Percentiles rank a stretch among this genome's conserved stretches.
phyloP scores from a whole-genome alignment of 1,140 invertebrate genomes.

The Aphaenogaster floridana region DNA sequence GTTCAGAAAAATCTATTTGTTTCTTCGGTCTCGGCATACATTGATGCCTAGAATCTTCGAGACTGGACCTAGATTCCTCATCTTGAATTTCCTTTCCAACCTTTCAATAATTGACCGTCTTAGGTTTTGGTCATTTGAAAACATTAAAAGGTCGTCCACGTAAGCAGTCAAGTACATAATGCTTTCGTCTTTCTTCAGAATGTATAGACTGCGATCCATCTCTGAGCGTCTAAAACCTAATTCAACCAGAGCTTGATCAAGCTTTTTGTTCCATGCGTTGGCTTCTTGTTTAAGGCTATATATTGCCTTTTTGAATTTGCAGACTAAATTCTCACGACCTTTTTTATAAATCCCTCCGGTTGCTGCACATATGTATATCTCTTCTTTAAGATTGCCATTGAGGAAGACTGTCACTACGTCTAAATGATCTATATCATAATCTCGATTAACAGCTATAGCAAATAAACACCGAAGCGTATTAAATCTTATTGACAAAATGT shows the following conservation, averaged over 20 bases:
- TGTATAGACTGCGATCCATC: slow-evolving; percentile 76
- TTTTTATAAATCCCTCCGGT: slow-evolving; percentile 75
- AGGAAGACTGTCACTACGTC: slow-evolving; percentile 83
- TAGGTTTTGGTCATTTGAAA: not conserved
- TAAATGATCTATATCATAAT: slow-evolving; percentile 74
- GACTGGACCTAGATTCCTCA: slow-evolving; percentile 71
- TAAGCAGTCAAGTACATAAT: not conserved
- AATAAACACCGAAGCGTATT: slow-evolving; percentile 72
- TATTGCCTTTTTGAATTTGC: slow-evolving; percentile 78
- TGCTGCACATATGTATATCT: slow-evolving; percentile 78
- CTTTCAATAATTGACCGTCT: not conserved
- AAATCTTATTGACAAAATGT: slow-evolving; percentile 78
- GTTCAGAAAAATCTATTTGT: not conserved
- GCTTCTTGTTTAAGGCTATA: slow-evolving; percentile 82
- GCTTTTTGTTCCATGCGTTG: slow-evolving; percentile 76
- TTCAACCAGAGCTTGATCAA: slow-evolving; percentile 64
- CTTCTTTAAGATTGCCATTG: slow-evolving; percentile 82
- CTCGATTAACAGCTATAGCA: slow-evolving; percentile 61
- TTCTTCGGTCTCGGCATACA: slow-evolving; percentile 40
- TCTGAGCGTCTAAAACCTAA: slow-evolving; percentile 67
- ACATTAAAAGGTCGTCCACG: not conserved
- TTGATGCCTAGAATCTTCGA: slow-evolving; percentile 68
- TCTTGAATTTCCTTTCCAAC: slow-evolving; percentile 58
- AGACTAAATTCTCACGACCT: slow-evolving; percentile 70
- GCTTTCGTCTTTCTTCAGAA: slow-evolving; percentile 39